Evolutionary conservation across 2,113 vertebrate genomes (phyloP).

Genomic region (Macrotus californicus): DNA sequence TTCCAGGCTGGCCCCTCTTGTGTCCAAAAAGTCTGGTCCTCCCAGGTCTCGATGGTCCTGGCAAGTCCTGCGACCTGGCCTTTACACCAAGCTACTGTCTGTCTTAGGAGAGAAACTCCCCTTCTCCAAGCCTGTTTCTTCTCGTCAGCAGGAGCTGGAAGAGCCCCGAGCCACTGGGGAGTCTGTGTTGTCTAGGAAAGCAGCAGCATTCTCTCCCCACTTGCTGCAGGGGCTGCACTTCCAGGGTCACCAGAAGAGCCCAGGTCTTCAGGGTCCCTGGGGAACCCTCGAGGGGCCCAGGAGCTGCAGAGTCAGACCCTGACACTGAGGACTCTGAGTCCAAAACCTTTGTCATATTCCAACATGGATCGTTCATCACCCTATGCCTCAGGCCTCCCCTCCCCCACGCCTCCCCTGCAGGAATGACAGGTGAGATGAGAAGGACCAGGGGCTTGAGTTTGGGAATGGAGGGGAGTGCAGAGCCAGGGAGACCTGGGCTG

Average conservation of each 20-base stretch:
- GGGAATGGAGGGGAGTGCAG: accelerated
- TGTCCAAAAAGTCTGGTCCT: neutral
- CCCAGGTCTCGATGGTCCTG: neutral
- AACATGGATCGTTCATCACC: neutral
- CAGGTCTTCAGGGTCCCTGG: neutral
- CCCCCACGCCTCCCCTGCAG: neutral
- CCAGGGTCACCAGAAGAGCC: neutral
- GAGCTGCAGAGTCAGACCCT: neutral
- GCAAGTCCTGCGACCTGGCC: neutral
- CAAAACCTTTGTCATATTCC: neutral
- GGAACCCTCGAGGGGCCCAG: neutral
- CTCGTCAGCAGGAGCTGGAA: neutral
- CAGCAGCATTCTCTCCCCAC: neutral
- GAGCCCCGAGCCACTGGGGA: neutral
- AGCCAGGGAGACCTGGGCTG: neutral
- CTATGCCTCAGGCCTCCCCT: neutral
- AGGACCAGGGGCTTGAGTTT: neutral
- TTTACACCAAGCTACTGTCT: neutral
- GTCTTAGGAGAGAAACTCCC: neutral
- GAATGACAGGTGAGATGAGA: neutral
- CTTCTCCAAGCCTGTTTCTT: neutral
- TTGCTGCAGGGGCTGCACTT: neutral
- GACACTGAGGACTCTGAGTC: neutral
- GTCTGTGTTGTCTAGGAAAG: neutral
- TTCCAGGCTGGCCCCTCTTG: neutral